A percentile compares a stretch with the other conserved stretches of the same genome.
Conservation (phyloP, 2,113 vertebrate species). For the Brienomyrus longianalis region DNA sequence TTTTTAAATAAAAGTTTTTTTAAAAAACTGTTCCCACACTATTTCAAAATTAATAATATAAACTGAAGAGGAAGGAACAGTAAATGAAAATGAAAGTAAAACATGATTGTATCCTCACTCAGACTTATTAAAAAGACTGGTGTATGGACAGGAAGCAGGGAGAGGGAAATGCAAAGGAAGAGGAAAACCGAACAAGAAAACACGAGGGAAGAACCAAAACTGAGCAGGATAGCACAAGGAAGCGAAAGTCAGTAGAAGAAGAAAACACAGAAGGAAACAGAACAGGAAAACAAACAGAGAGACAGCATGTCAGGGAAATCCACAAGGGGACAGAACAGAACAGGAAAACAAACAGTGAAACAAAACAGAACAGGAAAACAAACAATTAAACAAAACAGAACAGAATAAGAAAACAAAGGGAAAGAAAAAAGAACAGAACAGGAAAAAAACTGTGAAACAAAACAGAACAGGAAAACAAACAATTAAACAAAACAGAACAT, state of each 20-base stretch:
- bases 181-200: neutral
- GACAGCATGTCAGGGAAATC: neutral
- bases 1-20: too few species aligned
- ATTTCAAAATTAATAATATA: neutral
- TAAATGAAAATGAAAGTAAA: neutral
- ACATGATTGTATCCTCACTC: neutral
- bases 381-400: too few species aligned
- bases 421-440: too few species aligned
- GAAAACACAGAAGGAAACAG: neutral
- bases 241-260: neutral
- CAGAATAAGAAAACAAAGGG: too few species aligned
- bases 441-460: too few species aligned
- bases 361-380: neutral
- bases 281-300: neutral
- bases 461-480: neutral
- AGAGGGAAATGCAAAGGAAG: neutral
- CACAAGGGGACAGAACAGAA: neutral
- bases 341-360: neutral
- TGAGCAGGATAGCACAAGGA: neutral
- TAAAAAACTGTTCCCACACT: neutral
- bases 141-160: neutral
- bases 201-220: neutral
- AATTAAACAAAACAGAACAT: neutral
- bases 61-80: neutral
- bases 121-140: neutral